Conservation (phyloP, 2,797 vertebrate genomes). For the Epinephelus malabaricus region DNA sequence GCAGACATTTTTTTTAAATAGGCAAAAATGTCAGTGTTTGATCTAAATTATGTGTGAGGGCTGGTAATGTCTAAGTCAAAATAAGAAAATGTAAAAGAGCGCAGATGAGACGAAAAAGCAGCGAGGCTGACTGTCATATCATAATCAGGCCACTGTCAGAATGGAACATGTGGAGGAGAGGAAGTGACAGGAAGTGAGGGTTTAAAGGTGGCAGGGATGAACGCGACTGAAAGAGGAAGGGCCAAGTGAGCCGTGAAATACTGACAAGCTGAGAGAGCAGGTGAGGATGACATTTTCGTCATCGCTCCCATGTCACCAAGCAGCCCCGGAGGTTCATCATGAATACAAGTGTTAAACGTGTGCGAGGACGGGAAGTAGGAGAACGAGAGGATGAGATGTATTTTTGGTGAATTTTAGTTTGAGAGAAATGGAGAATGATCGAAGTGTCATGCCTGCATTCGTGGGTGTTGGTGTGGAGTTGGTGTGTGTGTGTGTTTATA, state of each 20-base stretch:
- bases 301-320: neutral
- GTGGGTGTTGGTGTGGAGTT: constrained; percentile 18
- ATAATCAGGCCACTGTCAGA: neutral
- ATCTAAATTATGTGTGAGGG: neutral
- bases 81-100: neutral
- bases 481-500: constrained; percentile 6
- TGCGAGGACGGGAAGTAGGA: neutral
- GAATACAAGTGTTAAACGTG: neutral
- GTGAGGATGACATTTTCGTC: neutral
- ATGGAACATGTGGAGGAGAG: neutral
- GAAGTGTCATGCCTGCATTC: constrained; percentile 10
- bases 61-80: neutral
- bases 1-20: too few relatives aligned
- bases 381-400: neutral
- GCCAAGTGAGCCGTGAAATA: constrained; percentile 6
- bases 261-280: neutral
- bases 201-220: constrained; percentile 19
- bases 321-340: neutral
- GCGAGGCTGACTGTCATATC: neutral
- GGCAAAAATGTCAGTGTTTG: neutral
- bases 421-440: constrained; percentile 33
- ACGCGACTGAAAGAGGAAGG: constrained; percentile 3
- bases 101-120: neutral
- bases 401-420: constrained; percentile 22
- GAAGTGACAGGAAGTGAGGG: constrained; percentile 18